Evolutionary conservation across 1,140 invertebrate species (phyloP).

Genomic region (Aphidius gifuensis): DNA sequence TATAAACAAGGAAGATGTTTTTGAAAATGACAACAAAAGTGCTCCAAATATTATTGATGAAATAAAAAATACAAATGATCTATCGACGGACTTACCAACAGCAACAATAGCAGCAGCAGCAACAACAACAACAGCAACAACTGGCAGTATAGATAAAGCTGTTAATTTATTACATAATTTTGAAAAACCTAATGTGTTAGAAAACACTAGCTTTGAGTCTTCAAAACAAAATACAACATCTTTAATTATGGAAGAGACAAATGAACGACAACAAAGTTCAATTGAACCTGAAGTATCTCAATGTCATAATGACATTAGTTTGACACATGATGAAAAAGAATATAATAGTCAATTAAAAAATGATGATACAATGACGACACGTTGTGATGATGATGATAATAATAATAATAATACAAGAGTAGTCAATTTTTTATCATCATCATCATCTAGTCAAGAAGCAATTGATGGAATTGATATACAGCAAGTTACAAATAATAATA

Average conservation of each 20-base stretch:
- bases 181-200: too few species aligned
- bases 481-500: constrained; percentile 6
- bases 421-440: constrained; percentile 14
- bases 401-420: constrained; percentile 8
- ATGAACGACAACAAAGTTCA: background rate
- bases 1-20: too few species aligned
- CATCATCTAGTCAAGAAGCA: constrained; percentile 19
- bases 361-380: background rate
- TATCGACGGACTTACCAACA: too few species aligned
- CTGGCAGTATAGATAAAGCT: too few species aligned
- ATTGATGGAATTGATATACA: constrained; percentile 21
- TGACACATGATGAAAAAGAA: constrained; percentile 24
- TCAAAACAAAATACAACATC: too few species aligned
- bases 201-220: too few species aligned
- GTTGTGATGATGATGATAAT: constrained; percentile 3
- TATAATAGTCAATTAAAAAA: constrained; percentile 19
- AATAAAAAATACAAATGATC: too few species aligned
- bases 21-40: too few species aligned
- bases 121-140: too few species aligned
- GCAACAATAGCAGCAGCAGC: too few species aligned
- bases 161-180: too few species aligned
- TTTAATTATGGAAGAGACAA: background rate
- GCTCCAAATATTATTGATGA: too few species aligned
- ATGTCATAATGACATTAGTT: constrained; percentile 16
- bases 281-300: constrained; percentile 16